These are phyloP conservation scores for Nesogale talazaci DNA, from an alignment of 2,113 vertebrate genomes.

Conservation along the genomic window DNA sequence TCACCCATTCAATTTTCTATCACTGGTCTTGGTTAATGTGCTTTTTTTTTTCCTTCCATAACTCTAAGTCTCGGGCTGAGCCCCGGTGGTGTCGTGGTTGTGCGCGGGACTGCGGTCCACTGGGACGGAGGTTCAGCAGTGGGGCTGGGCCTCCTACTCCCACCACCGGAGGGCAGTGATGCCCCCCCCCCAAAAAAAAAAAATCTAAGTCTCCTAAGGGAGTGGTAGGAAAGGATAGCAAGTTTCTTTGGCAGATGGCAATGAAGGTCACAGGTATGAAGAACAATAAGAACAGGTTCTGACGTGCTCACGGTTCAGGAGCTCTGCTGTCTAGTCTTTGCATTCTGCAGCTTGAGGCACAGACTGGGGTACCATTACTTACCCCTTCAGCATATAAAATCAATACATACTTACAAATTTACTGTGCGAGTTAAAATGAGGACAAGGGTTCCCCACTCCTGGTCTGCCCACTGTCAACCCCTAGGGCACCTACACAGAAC, in stretches of 20 bases:
- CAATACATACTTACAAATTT: slow-evolving; percentile 14
- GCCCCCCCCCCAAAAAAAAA: no score
- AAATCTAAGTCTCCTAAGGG: not conserved
- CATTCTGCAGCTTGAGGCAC: not conserved
- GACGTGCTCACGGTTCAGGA: slow-evolving; percentile 10
- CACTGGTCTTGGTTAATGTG: not conserved
- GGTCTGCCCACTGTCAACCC: not conserved
- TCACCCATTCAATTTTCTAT: not conserved
- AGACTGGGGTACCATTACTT: not conserved
- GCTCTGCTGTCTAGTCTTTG: not conserved
- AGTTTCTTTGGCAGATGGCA: not conserved
- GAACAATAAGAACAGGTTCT: not conserved
- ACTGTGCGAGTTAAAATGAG: slow-evolving; percentile 22
- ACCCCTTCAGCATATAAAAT: slow-evolving; percentile 52
- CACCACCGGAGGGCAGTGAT: no score
- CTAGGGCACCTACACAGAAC: not conserved
- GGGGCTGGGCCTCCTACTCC: no score
- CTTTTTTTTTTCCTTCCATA: not conserved
- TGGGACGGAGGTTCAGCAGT: no score
- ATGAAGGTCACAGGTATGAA: not conserved
- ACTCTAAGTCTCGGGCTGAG: no score
- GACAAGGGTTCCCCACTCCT: no score
- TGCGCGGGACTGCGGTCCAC: no score
- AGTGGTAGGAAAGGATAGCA: not conserved
- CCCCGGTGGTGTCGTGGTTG: no score